A percentile compares a stretch with the other conserved stretches of the same genome.
phyloP scores from a whole-genome alignment of 2,888 invertebrate genomes.

The Hoplodrina blanda region DNA sequence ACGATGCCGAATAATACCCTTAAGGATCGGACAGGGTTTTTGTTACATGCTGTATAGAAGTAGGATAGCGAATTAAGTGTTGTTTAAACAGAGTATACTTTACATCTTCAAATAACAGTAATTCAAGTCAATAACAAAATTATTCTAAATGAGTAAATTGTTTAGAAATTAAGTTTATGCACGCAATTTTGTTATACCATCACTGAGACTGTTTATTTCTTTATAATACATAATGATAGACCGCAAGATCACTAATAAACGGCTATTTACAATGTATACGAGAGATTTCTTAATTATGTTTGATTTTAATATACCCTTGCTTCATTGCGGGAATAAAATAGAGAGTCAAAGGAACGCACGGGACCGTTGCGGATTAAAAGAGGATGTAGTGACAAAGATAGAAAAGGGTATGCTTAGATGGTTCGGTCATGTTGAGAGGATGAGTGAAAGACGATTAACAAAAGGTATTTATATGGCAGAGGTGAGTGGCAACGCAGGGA shows the following conservation, averaged over 20 bases:
- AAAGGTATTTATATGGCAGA: too few species aligned
- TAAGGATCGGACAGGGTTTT: too few species aligned
- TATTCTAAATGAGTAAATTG: conserved; percentile 27
- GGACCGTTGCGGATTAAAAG: too few species aligned
- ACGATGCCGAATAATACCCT: too few species aligned
- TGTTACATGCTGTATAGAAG: too few species aligned
- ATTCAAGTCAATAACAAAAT: conserved; percentile 13
- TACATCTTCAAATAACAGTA: conserved; percentile 5
- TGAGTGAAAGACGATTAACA: too few species aligned
- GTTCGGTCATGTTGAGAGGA: too few species aligned
- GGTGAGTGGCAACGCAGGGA: too few species aligned
- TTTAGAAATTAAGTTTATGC: conserved; percentile 55
- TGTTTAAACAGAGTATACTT: not conserved
- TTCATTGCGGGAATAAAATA: conserved; percentile 3
- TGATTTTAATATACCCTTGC: conserved; percentile 32
- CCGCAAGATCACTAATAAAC: conserved; percentile 65
- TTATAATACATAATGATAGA: conserved; percentile 80
- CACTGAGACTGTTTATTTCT: conserved; percentile 72
- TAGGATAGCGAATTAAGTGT: too few species aligned
- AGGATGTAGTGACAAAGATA: too few species aligned
- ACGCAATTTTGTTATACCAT: conserved; percentile 68
- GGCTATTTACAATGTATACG: conserved; percentile 67
- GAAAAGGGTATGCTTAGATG: too few species aligned
- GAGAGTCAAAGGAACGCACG: too few species aligned
- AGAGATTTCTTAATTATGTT: conserved; percentile 28